These are phyloP conservation scores for Drosophila mimica DNA, from an alignment of 2,888 invertebrate genomes.

Conservation along the genomic window DNA sequence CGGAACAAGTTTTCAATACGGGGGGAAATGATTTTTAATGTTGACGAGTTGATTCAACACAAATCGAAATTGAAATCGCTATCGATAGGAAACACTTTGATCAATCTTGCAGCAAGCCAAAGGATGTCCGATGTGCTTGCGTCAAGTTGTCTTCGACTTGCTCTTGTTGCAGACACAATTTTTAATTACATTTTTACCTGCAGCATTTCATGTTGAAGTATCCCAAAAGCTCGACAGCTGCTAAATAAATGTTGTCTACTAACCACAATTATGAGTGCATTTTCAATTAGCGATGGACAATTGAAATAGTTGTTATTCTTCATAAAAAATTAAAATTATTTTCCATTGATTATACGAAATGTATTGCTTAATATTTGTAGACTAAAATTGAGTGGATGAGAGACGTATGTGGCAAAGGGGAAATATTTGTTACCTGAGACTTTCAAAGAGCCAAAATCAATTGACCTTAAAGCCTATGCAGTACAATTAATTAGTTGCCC, in stretches of 20 bases:
- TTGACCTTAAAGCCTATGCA: conserved; percentile 29
- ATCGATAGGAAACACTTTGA: conserved; percentile 28
- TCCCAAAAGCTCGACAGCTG: conserved; percentile 26
- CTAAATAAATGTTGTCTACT: conserved; percentile 27
- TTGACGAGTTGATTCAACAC: conserved; percentile 3
- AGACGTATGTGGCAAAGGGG: conserved; percentile 7
- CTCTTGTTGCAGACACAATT: conserved; percentile 26
- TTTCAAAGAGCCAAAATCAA: conserved; percentile 39
- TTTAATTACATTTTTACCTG: conserved; percentile 55
- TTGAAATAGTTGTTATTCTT: not conserved
- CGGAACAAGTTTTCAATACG: conserved; percentile 3
- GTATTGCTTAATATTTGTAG: not conserved
- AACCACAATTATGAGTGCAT: not conserved
- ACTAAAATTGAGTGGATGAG: conserved; percentile 8
- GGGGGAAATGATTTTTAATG: conserved; percentile 7
- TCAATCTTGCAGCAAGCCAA: conserved; percentile 27
- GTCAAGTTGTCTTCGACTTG: not conserved
- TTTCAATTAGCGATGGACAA: not conserved
- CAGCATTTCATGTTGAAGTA: conserved; percentile 33
- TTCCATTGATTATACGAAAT: not conserved
- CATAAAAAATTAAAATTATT: not conserved
- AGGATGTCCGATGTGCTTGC: conserved; percentile 34
- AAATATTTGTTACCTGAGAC: not conserved
- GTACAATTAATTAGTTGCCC: conserved; percentile 45
- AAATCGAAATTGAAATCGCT: conserved; percentile 15